These are phyloP conservation scores for Euplagia quadripunctaria DNA, from an alignment of 2,888 invertebrate genomes.

Conservation along the genomic window DNA sequence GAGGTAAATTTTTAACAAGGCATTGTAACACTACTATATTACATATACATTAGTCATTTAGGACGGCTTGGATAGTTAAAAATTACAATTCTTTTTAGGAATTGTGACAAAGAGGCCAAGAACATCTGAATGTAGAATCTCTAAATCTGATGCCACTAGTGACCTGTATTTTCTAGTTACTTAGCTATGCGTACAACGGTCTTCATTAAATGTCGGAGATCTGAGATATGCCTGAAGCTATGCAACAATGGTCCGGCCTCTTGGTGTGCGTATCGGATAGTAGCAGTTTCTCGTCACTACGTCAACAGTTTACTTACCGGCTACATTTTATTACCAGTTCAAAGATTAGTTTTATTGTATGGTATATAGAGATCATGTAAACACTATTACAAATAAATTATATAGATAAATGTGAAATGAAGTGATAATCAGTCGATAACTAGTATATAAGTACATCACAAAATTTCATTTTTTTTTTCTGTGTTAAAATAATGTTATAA, in stretches of 20 bases:
- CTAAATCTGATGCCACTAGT: conserved; percentile 41
- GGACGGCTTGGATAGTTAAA: conserved; percentile 8
- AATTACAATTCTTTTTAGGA: conserved; percentile 22
- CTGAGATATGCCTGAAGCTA: conserved; percentile 49
- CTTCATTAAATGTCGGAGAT: conserved; percentile 52
- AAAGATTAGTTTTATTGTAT: neutral
- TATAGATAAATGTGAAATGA: too few species aligned
- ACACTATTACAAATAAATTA: neutral
- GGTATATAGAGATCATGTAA: neutral
- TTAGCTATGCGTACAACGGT: conserved; percentile 45
- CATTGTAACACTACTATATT: conserved; percentile 3
- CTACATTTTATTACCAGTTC: neutral
- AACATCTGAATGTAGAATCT: conserved; percentile 25
- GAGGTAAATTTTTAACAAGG: conserved; percentile 5
- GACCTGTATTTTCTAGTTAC: conserved; percentile 50
- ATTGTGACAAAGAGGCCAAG: conserved; percentile 44
- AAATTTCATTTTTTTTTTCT: too few species aligned
- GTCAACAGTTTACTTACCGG: conserved; percentile 15
- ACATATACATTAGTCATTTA: neutral
- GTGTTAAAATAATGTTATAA: neutral
- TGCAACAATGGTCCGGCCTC: conserved; percentile 52
- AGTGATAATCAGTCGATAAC: too few species aligned
- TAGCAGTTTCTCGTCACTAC: conserved; percentile 18
- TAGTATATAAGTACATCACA: too few species aligned
- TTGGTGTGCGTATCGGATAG: conserved; percentile 18